These are phyloP conservation scores for Tetanocera ferruginea DNA, from an alignment of 2,888 invertebrate species.

Conservation along the genomic window DNA sequence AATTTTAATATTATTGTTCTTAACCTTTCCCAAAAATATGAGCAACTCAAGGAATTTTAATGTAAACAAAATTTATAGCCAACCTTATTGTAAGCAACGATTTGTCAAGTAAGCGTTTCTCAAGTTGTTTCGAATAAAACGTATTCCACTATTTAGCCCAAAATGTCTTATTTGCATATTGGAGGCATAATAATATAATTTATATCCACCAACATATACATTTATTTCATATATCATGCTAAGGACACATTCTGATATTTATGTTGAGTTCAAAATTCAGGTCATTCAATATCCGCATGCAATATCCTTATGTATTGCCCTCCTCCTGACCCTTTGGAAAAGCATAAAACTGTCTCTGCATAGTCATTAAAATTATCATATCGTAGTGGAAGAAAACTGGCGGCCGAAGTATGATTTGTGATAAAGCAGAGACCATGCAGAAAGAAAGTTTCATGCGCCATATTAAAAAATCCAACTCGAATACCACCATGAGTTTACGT, in stretches of 20 bases:
- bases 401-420: constrained; percentile 34
- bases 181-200: background rate
- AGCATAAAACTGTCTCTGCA: constrained; percentile 27
- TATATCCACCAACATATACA: background rate
- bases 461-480: background rate
- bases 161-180: no score
- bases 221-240: background rate
- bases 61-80: no score
- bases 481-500: background rate
- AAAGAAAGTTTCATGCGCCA: background rate
- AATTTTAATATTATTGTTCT: no score
- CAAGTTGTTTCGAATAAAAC: no score
- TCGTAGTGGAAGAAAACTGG: background rate
- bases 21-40: no score
- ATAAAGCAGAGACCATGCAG: constrained; percentile 20
- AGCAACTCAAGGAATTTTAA: no score
- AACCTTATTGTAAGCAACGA: no score
- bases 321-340: constrained; percentile 14
- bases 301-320: background rate
- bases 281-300: constrained; percentile 25
- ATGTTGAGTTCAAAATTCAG: constrained; percentile 6
- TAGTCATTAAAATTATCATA: constrained; percentile 33
- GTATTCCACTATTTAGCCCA: no score
- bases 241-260: background rate
- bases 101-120: no score